These are phyloP conservation scores for Pangasius krempfi DNA, from an alignment of 2,797 vertebrate genomes.

Conservation along the genomic window DNA sequence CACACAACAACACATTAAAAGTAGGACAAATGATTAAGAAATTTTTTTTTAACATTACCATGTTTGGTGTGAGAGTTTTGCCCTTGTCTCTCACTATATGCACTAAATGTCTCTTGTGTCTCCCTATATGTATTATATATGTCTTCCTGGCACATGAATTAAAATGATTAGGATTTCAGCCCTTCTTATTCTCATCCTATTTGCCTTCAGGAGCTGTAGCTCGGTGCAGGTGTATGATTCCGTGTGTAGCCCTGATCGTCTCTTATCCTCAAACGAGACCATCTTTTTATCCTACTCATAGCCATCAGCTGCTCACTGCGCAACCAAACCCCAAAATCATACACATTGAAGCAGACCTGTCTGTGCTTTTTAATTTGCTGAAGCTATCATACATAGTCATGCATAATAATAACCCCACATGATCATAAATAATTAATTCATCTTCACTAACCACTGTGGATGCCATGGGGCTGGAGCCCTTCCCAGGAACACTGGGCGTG, in stretches of 20 bases:
- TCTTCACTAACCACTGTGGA: neutral
- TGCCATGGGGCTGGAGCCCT: neutral
- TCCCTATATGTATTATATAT: neutral
- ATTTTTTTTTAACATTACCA: neutral
- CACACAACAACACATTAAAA: neutral
- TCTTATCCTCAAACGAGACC: neutral
- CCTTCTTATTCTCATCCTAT: neutral
- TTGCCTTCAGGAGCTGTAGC: neutral
- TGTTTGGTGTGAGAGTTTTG: neutral
- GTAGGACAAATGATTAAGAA: neutral
- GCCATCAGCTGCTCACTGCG: neutral
- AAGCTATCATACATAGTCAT: neutral
- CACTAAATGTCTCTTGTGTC: neutral
- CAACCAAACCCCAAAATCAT: neutral
- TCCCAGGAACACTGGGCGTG: neutral
- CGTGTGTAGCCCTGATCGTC: neutral
- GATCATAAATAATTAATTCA: neutral
- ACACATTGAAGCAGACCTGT: neutral
- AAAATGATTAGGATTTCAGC: neutral
- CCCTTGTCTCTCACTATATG: neutral
- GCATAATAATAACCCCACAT: neutral
- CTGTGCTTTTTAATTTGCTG: neutral
- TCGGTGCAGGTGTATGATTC: neutral
- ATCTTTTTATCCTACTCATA: neutral
- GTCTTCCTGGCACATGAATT: neutral